These are phyloP conservation scores for Nerophis lumbriciformis DNA, from an alignment of 2,113 vertebrate species.

Conservation along the genomic window DNA sequence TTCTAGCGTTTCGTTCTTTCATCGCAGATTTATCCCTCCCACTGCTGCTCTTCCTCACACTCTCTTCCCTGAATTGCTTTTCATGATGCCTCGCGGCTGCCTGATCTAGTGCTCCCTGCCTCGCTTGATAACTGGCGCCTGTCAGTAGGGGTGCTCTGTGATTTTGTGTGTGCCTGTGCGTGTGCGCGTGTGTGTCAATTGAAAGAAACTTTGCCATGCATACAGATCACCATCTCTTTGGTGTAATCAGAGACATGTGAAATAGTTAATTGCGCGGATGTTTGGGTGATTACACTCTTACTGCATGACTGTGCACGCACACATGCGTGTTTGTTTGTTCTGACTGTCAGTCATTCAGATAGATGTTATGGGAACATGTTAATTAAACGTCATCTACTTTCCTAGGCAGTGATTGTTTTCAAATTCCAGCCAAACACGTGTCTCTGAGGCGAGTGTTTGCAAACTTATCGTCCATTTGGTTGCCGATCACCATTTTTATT, in stretches of 20 bases:
- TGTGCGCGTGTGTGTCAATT: not conserved
- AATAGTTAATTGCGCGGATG: slow-evolving; percentile 37
- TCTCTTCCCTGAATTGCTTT: slow-evolving; percentile 28
- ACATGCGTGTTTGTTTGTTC: slow-evolving; percentile 6
- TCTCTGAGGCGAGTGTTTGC: not conserved
- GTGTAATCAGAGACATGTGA: slow-evolving; percentile 39
- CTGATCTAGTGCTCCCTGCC: slow-evolving; percentile 48
- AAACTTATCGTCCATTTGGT: no score
- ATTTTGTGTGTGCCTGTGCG: not conserved
- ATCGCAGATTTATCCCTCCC: slow-evolving; percentile 44
- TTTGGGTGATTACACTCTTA: slow-evolving; percentile 20
- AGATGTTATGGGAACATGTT: slow-evolving; percentile 19
- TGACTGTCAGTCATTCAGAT: slow-evolving; percentile 6
- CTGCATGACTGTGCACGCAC: not conserved
- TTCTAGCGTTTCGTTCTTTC: slow-evolving; percentile 34
- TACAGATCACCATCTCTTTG: slow-evolving; percentile 21
- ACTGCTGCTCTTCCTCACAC: slow-evolving; percentile 6
- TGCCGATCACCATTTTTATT: no score
- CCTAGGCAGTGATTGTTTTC: not conserved
- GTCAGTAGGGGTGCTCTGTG: slow-evolving; percentile 29
- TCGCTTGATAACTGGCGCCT: slow-evolving; percentile 50
- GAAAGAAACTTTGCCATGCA: slow-evolving; percentile 17
- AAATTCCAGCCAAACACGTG: slow-evolving; percentile 2
- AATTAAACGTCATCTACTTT: slow-evolving; percentile 15
- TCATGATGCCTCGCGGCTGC: slow-evolving; percentile 49